phyloP scores from a whole-genome alignment of 2,797 vertebrate genomes.

The Poecilia velifera region DNA sequence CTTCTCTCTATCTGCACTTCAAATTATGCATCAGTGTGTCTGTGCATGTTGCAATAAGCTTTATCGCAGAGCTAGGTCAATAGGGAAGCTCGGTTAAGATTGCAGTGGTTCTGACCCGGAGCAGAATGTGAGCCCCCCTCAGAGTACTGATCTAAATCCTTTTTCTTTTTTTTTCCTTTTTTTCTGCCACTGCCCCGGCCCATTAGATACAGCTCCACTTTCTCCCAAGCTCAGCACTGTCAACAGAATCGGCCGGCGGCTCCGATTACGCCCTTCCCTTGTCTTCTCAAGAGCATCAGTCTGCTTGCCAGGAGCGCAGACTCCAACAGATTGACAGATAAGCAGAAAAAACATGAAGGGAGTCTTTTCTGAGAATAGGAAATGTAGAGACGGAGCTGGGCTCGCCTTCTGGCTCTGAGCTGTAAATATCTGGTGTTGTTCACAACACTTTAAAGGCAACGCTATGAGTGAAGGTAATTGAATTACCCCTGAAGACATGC shows the following conservation, averaged over 20 bases:
- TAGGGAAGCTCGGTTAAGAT: conserved; percentile 55
- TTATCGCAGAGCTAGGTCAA: conserved; percentile 41
- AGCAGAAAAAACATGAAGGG: conserved; percentile 15
- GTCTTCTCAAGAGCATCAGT: conserved; percentile 64
- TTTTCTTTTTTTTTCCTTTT: conserved; percentile 18
- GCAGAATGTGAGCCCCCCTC: conserved; percentile 73
- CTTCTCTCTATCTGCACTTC: conserved; percentile 20
- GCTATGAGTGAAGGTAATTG: conserved; percentile 47
- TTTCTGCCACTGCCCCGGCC: conserved; percentile 53
- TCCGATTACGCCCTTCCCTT: conserved; percentile 69
- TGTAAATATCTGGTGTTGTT: conserved; percentile 51
- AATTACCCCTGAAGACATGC: conserved; percentile 58
- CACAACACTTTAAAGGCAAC: conserved; percentile 39
- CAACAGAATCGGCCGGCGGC: conserved; percentile 43
- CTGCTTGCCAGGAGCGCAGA: conserved; percentile 15
- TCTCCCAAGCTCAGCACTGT: conserved; percentile 65
- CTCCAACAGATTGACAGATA: conserved; percentile 27
- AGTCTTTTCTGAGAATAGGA: conserved; percentile 37
- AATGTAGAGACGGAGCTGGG: conserved; percentile 35
- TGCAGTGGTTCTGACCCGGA: conserved; percentile 60
- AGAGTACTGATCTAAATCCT: conserved; percentile 56
- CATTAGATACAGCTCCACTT: conserved; percentile 62
- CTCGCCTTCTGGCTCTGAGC: conserved; percentile 44
- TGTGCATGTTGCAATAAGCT: conserved; percentile 17
- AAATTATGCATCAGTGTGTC: conserved; percentile 11